phyloP scores from a whole-genome alignment of 2,113 vertebrate species.

The Eudyptes chrysolophus region DNA sequence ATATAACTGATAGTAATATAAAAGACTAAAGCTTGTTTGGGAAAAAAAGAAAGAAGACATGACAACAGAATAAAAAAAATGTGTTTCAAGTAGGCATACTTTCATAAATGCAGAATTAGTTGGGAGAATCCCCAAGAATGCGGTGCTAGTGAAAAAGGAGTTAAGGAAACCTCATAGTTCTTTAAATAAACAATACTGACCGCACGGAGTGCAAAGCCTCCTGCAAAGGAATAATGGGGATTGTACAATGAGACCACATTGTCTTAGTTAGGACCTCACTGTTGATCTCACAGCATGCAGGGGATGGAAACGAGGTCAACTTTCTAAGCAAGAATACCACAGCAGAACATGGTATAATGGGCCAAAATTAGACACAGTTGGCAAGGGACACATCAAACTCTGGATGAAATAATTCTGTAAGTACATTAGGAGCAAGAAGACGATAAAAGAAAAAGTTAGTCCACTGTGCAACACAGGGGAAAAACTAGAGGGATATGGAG shows the following conservation, averaged over 20 bases:
- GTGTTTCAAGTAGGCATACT: neutral
- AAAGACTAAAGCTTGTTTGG: neutral
- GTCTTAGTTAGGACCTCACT: neutral
- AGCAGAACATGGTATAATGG: neutral
- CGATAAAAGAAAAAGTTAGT: neutral
- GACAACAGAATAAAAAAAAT: neutral
- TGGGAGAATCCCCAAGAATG: neutral
- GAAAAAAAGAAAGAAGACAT: neutral
- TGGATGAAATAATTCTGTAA: neutral
- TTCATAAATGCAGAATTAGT: neutral
- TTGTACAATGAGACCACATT: neutral
- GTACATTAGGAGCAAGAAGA: neutral
- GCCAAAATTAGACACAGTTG: slow-evolving; percentile 10
- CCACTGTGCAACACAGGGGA: neutral
- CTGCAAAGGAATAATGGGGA: neutral
- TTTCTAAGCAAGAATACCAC: slow-evolving; percentile 7
- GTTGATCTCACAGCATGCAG: slow-evolving; percentile 2
- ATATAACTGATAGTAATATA: neutral
- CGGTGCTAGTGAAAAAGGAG: neutral
- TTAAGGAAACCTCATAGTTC: neutral
- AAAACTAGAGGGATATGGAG: neutral
- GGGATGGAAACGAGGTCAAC: slow-evolving; percentile 32
- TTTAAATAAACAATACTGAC: slow-evolving; percentile 17
- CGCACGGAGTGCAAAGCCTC: neutral
- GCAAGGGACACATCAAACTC: neutral